A percentile compares a stretch with the other conserved stretches of the same genome.
Evolutionary conservation across 2,113 vertebrate species (phyloP).

Genomic region (Chiloscyllium plagiosum): DNA sequence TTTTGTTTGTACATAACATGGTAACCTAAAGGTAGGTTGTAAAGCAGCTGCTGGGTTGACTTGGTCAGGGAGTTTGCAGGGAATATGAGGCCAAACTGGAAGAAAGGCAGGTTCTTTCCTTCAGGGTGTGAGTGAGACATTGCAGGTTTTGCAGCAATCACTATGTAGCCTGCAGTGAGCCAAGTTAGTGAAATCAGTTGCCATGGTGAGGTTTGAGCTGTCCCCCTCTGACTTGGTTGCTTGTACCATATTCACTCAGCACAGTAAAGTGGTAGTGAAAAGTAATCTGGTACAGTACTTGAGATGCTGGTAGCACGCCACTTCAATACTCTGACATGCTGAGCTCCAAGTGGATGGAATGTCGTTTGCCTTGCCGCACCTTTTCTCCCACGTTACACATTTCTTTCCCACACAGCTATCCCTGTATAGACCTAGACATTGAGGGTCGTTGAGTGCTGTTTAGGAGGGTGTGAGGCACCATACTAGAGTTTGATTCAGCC

Average conservation of each 20-base stretch:
- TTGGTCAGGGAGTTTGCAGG: not conserved
- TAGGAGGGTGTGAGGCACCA: not conserved
- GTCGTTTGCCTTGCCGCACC: not conserved
- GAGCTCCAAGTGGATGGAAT: not conserved
- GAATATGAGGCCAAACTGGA: not conserved
- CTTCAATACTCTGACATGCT: not conserved
- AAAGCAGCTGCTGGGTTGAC: not conserved
- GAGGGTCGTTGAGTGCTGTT: not conserved
- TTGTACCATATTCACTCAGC: not conserved
- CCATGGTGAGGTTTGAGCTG: not conserved
- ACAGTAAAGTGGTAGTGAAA: too few species aligned
- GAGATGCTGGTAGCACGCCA: not conserved
- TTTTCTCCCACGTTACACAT: not conserved
- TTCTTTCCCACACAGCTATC: not conserved
- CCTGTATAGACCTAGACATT: not conserved
- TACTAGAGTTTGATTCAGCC: not conserved
- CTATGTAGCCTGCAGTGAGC: not conserved
- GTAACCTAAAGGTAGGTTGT: too few species aligned
- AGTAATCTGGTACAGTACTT: not conserved
- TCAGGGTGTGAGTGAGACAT: not conserved
- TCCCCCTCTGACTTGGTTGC: not conserved
- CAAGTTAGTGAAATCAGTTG: not conserved
- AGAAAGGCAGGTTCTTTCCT: not conserved
- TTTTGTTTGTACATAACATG: too few species aligned
- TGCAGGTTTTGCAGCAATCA: not conserved